phyloP scores from a whole-genome alignment of 2,113 vertebrate genomes.

The Serilophus lunatus region DNA sequence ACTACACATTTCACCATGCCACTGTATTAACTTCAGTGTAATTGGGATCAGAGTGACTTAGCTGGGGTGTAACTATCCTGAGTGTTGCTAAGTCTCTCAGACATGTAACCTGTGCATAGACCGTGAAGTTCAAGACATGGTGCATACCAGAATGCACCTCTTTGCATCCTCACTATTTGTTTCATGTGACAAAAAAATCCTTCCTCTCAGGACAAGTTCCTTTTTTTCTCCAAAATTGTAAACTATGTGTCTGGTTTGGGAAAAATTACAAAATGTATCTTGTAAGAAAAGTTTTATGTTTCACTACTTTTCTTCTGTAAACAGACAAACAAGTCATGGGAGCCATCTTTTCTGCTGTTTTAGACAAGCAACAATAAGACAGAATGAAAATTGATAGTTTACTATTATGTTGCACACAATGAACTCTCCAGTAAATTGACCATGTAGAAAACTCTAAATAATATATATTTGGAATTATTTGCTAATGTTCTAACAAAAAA shows the following conservation, averaged over 20 bases:
- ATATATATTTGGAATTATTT: neutral
- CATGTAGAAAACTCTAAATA: neutral
- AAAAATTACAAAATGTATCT: slow-evolving; percentile 31
- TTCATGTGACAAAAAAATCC: neutral
- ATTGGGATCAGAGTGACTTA: neutral
- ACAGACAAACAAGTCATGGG: neutral
- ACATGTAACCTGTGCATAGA: neutral
- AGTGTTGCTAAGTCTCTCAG: neutral
- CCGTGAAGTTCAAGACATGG: neutral
- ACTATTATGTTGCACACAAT: neutral
- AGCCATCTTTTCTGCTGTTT: slow-evolving; percentile 7
- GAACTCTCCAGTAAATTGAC: neutral
- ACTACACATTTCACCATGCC: neutral
- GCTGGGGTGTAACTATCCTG: neutral
- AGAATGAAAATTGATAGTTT: slow-evolving; percentile 23
- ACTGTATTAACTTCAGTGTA: neutral
- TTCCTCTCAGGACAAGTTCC: neutral
- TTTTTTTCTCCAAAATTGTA: neutral
- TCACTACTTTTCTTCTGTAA: neutral
- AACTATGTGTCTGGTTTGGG: neutral
- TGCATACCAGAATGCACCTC: neutral
- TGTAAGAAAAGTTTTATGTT: slow-evolving; percentile 1
- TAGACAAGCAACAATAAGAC: neutral
- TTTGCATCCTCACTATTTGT: neutral
- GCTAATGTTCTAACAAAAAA: neutral